phyloP scores from a whole-genome alignment of 2,113 vertebrate species.

The Thomomys bottae region DNA sequence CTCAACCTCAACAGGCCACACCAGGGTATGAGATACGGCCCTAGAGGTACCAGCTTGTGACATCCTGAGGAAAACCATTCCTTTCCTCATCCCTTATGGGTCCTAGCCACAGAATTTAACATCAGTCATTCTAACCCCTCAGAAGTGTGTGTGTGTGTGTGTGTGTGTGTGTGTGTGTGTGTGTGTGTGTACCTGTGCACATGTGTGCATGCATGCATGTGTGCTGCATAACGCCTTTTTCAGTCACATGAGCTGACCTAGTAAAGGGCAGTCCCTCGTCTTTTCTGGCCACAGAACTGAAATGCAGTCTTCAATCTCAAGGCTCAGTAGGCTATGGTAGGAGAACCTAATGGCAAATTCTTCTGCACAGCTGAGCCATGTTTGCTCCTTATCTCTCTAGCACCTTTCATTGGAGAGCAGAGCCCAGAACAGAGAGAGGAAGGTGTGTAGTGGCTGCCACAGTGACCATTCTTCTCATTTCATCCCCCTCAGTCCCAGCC shows the following conservation, averaged over 20 bases:
- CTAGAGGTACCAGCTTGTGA: neutral
- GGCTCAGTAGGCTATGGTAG: neutral
- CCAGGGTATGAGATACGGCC: neutral
- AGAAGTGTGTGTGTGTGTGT: neutral
- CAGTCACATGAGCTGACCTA: neutral
- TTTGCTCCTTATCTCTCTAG: neutral
- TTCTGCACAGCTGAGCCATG: too few species aligned
- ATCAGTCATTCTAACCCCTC: fast-evolving
- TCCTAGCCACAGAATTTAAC: neutral
- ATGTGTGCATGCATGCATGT: too few species aligned
- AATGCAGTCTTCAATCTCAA: neutral
- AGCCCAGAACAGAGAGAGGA: neutral
- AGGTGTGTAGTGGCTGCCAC: too few species aligned
- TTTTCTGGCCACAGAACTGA: neutral
- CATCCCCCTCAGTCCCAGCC: neutral
- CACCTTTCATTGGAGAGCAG: neutral
- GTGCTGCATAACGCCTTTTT: too few species aligned
- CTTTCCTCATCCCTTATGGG: neutral
- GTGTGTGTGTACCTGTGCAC: too few species aligned
- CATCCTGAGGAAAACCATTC: neutral
- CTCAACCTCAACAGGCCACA: neutral
- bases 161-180: too few species aligned
- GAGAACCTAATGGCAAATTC: neutral
- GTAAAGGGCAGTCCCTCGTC: too few species aligned
- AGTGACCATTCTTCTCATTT: neutral